phyloP scores from a whole-genome alignment of 1,140 invertebrate genomes.

The Planococcus citri region DNA sequence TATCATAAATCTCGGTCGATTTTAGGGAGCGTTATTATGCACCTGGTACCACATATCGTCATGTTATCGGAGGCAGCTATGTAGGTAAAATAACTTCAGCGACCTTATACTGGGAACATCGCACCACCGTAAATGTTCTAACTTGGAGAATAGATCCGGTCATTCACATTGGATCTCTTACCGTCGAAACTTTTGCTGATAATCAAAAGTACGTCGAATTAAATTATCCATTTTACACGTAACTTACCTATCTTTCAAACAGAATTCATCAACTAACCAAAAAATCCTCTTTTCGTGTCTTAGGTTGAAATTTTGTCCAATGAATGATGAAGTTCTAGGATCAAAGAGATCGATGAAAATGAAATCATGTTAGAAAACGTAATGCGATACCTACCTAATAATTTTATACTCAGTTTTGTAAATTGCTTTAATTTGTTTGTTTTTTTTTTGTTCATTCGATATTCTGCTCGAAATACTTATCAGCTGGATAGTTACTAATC shows the following conservation, averaged over 20 bases:
- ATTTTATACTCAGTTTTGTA: background rate
- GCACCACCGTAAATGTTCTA: slow-evolving; percentile 64
- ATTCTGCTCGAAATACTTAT: too few relatives aligned
- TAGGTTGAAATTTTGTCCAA: background rate
- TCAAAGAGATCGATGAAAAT: slow-evolving; percentile 3
- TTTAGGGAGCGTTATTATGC: slow-evolving; percentile 43
- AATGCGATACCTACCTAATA: background rate
- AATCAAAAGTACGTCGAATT: slow-evolving; percentile 24
- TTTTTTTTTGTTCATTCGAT: background rate
- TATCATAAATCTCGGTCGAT: background rate
- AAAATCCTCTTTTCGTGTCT: too few relatives aligned
- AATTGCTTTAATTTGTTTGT: background rate
- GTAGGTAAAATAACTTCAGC: slow-evolving; percentile 48
- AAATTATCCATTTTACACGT: background rate
- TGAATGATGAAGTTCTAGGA: background rate
- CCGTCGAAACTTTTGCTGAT: slow-evolving; percentile 38
- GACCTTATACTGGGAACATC: slow-evolving; percentile 62
- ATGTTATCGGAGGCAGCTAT: slow-evolving; percentile 50
- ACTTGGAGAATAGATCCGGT: slow-evolving; percentile 65
- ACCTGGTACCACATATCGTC: slow-evolving; percentile 54
- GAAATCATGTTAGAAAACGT: background rate
- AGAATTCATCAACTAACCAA: too few relatives aligned
- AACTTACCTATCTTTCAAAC: background rate
- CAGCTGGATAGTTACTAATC: background rate
- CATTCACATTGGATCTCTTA: slow-evolving; percentile 55